Evolutionary conservation across 2,888 invertebrate species (phyloP), one percentile per base, ranked within the genome.

Genomic region (Drosophila paucipuncta): DNA sequence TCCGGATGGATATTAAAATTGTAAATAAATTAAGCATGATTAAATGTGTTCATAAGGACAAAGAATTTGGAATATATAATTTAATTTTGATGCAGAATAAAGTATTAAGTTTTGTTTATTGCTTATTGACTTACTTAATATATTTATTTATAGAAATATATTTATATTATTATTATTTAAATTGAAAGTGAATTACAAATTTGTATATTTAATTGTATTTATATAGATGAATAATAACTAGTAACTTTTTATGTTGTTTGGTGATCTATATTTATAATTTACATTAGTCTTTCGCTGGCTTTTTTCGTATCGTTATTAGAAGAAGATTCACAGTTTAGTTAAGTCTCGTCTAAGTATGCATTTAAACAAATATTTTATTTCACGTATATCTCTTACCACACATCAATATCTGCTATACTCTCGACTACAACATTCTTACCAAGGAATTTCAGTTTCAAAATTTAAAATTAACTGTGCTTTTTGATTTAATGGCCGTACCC

Each of bases 401-500:
- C 4, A n/a, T 41, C n/a, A 1, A 5, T 5, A 43, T 2, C 7
- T 7, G 47, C 47, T 7, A 22, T 13, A 22, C 13, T 25, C 22
- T 13, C 16, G 25, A 47, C 47, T 25, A 25, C 47, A 25, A 47
- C 13, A 25, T 47, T 47, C 25, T 4, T 9, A 9, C n/a, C 1
- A 39, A 57, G 39, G 43, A 25, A 25, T 28, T 67, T 54, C 22
- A 35, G 28, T 39, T 55, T 37, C 18, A 25, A 75, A 25, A 22
- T 64, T 68, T 28, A 52, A 60, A 41, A n/a, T 61, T 66, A 61
- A 63, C 63, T 63, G 73, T 68, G 63, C 13, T 18, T 39, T 62
- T 76, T 71, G 55, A 70, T 63, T 76, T 70, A n/a, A 63, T 60
- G 33, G 50, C 71, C 55, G 39, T 62, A 58, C 47, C 57, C 50